Percentiles rank a stretch among this genome's conserved stretches.
Conservation (phyloP, 2,888 invertebrate genomes). For the Trilocha varians region DNA sequence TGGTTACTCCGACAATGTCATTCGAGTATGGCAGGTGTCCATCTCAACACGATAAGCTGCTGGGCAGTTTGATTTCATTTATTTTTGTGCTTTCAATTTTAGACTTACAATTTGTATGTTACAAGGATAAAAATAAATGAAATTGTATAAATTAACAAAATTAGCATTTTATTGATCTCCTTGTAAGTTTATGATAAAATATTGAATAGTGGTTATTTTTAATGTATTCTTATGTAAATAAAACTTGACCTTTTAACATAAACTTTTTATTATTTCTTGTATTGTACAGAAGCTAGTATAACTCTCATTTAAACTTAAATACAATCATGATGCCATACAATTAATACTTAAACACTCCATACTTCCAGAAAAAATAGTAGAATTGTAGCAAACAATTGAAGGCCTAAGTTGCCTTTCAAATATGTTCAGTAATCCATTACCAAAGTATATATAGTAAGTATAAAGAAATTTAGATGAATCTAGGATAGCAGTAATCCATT, state of each 20-base stretch:
- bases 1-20: conserved; percentile 98
- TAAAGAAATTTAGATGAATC: too few species aligned
- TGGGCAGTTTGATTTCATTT: conserved; percentile 54
- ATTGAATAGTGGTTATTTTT: conserved; percentile 20
- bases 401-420: too few species aligned
- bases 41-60: conserved; percentile 81
- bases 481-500: conserved; percentile 28
- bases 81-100: conserved; percentile 49
- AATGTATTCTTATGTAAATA: conserved; percentile 46
- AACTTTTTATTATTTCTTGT: background rate
- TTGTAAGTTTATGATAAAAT: conserved; percentile 24
- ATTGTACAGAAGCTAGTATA: too few species aligned
- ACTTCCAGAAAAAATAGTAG: too few species aligned
- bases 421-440: too few species aligned
- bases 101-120: conserved; percentile 10
- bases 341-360: too few species aligned
- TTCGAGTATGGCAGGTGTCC: conserved; percentile 99
- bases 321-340: too few species aligned
- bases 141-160: conserved; percentile 37
- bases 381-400: too few species aligned
- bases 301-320: too few species aligned
- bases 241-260: conserved; percentile 16
- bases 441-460: too few species aligned
- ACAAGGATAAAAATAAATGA: conserved; percentile 67
- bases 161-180: conserved; percentile 60